Evolutionary conservation across 1,140 invertebrate species (phyloP), one percentile per base, ranked within the genome.

Genomic region (Phenacoccus solenopsis): DNA sequence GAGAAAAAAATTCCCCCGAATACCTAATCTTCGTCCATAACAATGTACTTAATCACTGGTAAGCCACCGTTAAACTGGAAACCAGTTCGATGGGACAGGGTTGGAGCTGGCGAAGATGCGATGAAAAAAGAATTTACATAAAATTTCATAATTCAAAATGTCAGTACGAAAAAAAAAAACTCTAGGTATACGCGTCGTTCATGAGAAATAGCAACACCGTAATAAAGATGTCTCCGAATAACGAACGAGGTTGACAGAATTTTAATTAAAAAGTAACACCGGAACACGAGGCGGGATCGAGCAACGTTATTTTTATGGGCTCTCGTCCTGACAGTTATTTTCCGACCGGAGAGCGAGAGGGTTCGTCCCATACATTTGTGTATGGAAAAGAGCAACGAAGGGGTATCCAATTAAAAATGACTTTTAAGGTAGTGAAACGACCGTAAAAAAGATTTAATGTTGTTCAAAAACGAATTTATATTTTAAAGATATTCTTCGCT

Each of bases 161-260:
- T n/a, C n/a, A n/a, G n/a, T n/a, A n/a, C n/a, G 38, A 49, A n/a
- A 16, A 49, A 49, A 49, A 49, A 49, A 49, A 16, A 49, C 20
- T 49, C 38, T n/a, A 49, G 20, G 5, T n/a, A n/a, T n/a, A n/a
- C 38, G 13, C 38, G 5, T 16, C 16, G 38, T 49, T 64, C 59
- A 64, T 64, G 59, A 64, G 59, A 64, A 64, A 64, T 64, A 27
- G 21, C 25, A 27, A 64, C 59, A 27, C 59, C 25, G 59, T 64
- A 27, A 64, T 64, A 64, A 64, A 64, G 59, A 25, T 64, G 59
- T 64, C 59, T 64, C 21, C 21, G 25, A 64, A 64, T 64, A 64
- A 64, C 59, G 22, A 64, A 64, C 59, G 59, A 64, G 59, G 59
- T 64, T 64, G 59, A 64, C 59, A 64, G 59, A 64, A 64, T 64